Base-by-base conservation (phyloP, 2,888 invertebrate species). In the Eupeodes latifasciatus region DNA sequence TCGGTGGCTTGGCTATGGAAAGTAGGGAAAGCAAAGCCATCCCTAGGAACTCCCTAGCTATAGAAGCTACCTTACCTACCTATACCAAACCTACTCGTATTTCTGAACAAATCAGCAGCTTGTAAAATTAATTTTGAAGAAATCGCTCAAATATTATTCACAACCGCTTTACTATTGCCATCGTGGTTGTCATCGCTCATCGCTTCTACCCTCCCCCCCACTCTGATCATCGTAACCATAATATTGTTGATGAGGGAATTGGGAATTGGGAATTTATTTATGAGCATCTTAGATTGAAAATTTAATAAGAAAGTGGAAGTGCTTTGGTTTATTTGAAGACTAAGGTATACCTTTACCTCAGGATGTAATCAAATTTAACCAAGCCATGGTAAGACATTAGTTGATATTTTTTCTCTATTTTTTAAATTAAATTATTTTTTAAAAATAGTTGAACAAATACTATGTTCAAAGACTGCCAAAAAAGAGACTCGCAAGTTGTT, bases 211-310 rank as follows among this genome's bases (percentile, higher is more conserved):
- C 27, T 2, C 27, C 27, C 27, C 27, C 27, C 27, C 7, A n/a
- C 1, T 12, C 0, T 36, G n/a, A 36, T 62, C 40, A 1, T 44
- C 40, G 40, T 19, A 34, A 11, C 2, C 36, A 7, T 49, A 27
- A 27, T 14, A 19, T 44, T 7, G 47, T 19, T 51, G 9, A 34
- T 67, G 51, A 67, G 49, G 51, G n/a, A 55, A 1, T 19, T 55
- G 53, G 55, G 55, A 19, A 49, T 71, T 11, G 53, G 36, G 16
- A 85, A 85, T 27, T 85, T 81, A 81, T 85, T 76, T 59, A 81
- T 76, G 59, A 74, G 61, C 49, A 61, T 79, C 34, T 67, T 11
- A 59, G 55, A 44, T 67, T 36, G 49, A 44, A 64, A 72, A 78
- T 74, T 59, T 59, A 66, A 14, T 40, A 55, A 64, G 66, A 71